Conservation (phyloP, 2,797 vertebrate genomes). For the Peromyscus attwateri region DNA sequence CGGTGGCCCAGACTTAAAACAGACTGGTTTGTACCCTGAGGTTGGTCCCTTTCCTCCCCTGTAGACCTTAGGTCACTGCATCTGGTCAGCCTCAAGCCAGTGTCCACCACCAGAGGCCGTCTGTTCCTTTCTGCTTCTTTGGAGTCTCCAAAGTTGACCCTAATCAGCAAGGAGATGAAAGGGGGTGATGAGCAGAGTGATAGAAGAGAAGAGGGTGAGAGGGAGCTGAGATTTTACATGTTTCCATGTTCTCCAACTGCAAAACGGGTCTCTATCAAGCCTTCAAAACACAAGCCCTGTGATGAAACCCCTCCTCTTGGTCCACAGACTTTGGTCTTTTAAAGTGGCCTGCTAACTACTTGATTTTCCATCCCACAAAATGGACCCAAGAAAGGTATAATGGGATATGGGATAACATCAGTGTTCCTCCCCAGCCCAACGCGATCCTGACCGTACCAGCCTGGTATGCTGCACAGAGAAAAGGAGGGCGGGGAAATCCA, state of each 20-base stretch:
- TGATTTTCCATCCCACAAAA: not conserved
- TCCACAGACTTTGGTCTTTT: not conserved
- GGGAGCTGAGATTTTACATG: not conserved
- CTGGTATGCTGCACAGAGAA: not conserved
- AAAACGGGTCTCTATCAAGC: not conserved
- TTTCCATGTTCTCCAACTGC: not conserved
- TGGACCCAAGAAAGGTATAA: not conserved
- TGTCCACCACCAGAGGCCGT: not conserved
- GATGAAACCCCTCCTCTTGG: not conserved
- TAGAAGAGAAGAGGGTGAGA: not conserved
- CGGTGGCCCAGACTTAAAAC: conserved; percentile 83
- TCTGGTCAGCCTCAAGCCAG: not conserved
- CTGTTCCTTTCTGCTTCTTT: not conserved
- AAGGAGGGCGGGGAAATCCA: not conserved
- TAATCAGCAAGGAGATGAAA: not conserved
- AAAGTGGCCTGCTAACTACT: not conserved
- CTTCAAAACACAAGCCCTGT: not conserved
- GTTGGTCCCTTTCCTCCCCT: not conserved
- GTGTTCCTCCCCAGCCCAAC: not conserved
- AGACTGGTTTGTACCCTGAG: conserved; percentile 83
- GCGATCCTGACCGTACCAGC: not conserved
- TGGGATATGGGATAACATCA: not conserved
- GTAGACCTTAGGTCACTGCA: not conserved
- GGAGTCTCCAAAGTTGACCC: not conserved
- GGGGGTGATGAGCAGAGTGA: not conserved